These are phyloP conservation scores for Stigmatopora nigra DNA, from an alignment of 2,113 vertebrate genomes.

Conservation along the genomic window DNA sequence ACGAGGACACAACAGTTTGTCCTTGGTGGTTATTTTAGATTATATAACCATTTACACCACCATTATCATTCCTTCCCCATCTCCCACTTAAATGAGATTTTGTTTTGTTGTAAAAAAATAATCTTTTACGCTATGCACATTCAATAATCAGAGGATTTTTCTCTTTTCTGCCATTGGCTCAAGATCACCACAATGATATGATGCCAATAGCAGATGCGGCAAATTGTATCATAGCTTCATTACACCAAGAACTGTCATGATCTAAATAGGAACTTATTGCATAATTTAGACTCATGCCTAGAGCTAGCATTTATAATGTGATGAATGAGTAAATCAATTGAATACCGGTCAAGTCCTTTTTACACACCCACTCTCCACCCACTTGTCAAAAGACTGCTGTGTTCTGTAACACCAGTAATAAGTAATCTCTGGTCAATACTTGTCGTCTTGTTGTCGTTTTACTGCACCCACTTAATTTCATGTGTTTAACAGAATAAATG, in stretches of 20 bases:
- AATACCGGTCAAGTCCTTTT: background rate
- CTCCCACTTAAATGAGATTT: slow-evolving; percentile 22
- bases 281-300: background rate
- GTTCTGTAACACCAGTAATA: background rate
- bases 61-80: slow-evolving; percentile 1
- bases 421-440: background rate
- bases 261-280: background rate
- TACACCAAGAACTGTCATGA: background rate
- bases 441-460: background rate
- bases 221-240: background rate
- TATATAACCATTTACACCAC: slow-evolving; percentile 28
- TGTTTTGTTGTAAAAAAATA: slow-evolving; percentile 5
- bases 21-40: slow-evolving; percentile 22
- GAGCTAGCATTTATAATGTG: background rate
- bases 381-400: background rate
- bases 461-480: background rate
- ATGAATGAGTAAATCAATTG: slow-evolving; percentile 1
- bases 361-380: background rate
- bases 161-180: background rate
- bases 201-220: background rate
- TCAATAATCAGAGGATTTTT: slow-evolving; percentile 20
- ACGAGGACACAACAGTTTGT: slow-evolving; percentile 12
- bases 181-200: background rate
- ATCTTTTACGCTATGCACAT: slow-evolving; percentile 4
- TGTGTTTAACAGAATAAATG: background rate